Percentiles rank a stretch among this genome's conserved stretches.
Evolutionary conservation across 2,797 vertebrate species (phyloP).

Genomic region (Botia almorhae): DNA sequence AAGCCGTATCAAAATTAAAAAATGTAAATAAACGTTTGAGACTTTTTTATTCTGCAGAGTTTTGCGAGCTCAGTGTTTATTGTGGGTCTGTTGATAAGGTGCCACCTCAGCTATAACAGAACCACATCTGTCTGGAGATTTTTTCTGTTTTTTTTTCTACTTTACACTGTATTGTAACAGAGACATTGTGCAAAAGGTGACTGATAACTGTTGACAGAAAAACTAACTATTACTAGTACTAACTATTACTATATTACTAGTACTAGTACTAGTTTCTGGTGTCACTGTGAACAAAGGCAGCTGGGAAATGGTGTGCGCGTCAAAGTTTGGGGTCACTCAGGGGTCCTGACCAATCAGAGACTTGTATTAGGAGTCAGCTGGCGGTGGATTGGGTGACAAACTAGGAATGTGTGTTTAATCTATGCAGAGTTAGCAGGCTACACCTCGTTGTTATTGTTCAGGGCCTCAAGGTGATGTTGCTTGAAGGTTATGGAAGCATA

Average conservation of each 20-base stretch:
- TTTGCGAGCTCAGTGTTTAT: too few species aligned
- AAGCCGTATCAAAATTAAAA: background rate
- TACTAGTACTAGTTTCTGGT: conserved; percentile 55
- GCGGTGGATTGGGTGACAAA: conserved; percentile 48
- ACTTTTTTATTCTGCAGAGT: background rate
- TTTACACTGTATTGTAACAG: conserved; percentile 14
- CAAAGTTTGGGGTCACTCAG: conserved; percentile 68
- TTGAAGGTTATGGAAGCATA: too few species aligned
- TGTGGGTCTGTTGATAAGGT: conserved; percentile 17
- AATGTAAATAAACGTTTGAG: background rate
- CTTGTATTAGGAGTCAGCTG: conserved; percentile 60
- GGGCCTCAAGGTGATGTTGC: too few species aligned
- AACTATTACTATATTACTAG: conserved; percentile 37
- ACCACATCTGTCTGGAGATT: conserved; percentile 17
- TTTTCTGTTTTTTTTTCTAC: conserved; percentile 41
- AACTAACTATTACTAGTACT: conserved; percentile 69
- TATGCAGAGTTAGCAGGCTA: too few species aligned
- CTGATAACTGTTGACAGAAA: background rate
- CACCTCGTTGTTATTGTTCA: too few species aligned
- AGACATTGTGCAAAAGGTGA: conserved; percentile 56
- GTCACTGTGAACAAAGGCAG: conserved; percentile 76
- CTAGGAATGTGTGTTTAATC: too few species aligned
- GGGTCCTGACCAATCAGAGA: conserved; percentile 66
- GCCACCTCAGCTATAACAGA: background rate
- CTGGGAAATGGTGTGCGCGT: conserved; percentile 65